Base-by-base conservation (phyloP, 1,140 invertebrate genomes). In the Leptinotarsa lineolata region DNA sequence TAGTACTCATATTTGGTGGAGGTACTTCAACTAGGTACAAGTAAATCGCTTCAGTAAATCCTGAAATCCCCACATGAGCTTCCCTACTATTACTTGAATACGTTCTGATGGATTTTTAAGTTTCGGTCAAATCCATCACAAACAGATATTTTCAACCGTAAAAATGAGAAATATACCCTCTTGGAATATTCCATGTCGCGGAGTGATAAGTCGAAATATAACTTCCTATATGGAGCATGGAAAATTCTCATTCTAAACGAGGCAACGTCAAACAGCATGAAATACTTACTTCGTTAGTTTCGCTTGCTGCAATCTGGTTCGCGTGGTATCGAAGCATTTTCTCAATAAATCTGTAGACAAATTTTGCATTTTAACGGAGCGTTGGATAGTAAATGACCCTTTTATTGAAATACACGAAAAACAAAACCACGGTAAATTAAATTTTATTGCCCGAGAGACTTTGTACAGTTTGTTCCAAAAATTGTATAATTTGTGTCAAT, bases 261-360 rank as follows among this genome's bases (percentile, higher is more conserved):
- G n/a, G 16, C 48, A 54, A 54, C 48, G 48, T 18, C 48, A 54
- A 63, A 30, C 20, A 63, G 61, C 61, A n/a, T 63, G 11, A 63
- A 63, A 63, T 22, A 22, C 61, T 21, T 22, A 20, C 24, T 18
- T 63, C 61, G 61, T 63, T 63, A 63, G 61, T 63, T 21, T 63
- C 61, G 61, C 20, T 24, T 63, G 61, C 20, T 21, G 20, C 24
- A 21, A 30, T 63, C 24, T 30, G 21, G 20, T 30, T 63, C 16
- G 61, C 61, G 61, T 63, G 61, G 24, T 63, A 63, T 15, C 20
- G 15, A 63, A 21, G 4, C 61, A 63, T 63, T 63, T 63, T 63
- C 16, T 63, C 61, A 30, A 63, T 63, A 63, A 63, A 63, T 63
- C 61, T 63, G 61, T 63, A 22, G 20, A n/a, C 61, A 30, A 63